Conservation (phyloP, 2,888 invertebrate genomes). For the Perdita meconis region DNA sequence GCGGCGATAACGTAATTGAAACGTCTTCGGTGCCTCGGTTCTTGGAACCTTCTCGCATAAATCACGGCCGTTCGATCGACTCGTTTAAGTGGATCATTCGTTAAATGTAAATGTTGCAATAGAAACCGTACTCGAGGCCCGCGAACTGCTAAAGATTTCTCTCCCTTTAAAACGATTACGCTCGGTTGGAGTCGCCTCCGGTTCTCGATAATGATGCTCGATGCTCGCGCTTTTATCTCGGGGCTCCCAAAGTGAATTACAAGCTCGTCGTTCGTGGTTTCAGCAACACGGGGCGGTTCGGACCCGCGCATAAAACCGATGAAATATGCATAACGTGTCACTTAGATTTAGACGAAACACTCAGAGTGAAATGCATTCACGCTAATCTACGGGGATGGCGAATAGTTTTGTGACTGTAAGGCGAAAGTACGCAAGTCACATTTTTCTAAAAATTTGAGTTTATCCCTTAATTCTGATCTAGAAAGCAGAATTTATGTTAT, state of each 20-base stretch:
- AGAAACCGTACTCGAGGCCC: constrained; percentile 28
- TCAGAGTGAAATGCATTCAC: no score
- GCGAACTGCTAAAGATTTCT: constrained; percentile 12
- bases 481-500: no score
- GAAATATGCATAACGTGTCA: no score
- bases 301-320: neutral
- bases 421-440: no score
- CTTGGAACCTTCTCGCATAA: constrained; percentile 40
- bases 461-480: no score
- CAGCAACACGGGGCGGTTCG: neutral
- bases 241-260: constrained; percentile 33
- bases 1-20: constrained; percentile 55
- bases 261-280: constrained; percentile 15
- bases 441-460: no score
- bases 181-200: neutral
- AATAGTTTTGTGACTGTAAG: no score
- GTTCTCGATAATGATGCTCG: constrained; percentile 26
- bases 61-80: constrained; percentile 32
- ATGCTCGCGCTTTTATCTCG: constrained; percentile 35
- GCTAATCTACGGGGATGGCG: no score
- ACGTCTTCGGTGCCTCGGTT: constrained; percentile 42
- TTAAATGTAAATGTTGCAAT: constrained; percentile 49
- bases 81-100: constrained; percentile 53
- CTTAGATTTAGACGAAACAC: no score
- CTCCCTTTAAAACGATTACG: constrained; percentile 15